Conservation (phyloP, 2,797 vertebrate genomes). For the Amazona ochrocephala region DNA sequence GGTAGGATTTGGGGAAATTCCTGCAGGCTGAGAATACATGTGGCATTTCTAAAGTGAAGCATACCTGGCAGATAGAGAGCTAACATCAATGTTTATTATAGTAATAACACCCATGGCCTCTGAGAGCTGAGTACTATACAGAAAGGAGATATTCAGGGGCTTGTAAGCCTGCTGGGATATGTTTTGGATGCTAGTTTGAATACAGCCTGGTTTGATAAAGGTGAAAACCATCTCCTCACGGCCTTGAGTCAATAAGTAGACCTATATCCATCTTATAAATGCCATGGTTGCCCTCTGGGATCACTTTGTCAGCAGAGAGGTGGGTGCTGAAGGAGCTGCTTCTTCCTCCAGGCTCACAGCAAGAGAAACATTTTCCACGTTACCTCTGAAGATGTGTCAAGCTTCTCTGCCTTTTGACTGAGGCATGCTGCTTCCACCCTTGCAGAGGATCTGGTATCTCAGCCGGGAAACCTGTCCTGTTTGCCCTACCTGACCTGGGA, state of each 20-base stretch:
- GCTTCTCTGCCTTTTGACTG: not conserved
- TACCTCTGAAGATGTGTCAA: not conserved
- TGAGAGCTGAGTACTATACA: not conserved
- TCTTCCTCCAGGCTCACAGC: not conserved
- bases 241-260: not conserved
- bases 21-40: not conserved
- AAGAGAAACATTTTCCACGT: not conserved
- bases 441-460: not conserved
- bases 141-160: not conserved
- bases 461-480: not conserved
- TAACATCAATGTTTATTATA: not conserved
- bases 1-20: slow-evolving; percentile 20
- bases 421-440: not conserved
- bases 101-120: not conserved
- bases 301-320: not conserved
- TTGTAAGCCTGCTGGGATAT: not conserved
- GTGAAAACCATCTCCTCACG: not conserved
- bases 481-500: not conserved
- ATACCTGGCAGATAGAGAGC: not conserved
- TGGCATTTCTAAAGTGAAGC: not conserved
- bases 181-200: not conserved
- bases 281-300: not conserved
- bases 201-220: not conserved
- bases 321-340: not conserved
- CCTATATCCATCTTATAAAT: not conserved